Percentiles rank a stretch among this genome's conserved stretches.
Conservation (phyloP, 2,797 vertebrate genomes). For the Myioborus melanocephalus region DNA sequence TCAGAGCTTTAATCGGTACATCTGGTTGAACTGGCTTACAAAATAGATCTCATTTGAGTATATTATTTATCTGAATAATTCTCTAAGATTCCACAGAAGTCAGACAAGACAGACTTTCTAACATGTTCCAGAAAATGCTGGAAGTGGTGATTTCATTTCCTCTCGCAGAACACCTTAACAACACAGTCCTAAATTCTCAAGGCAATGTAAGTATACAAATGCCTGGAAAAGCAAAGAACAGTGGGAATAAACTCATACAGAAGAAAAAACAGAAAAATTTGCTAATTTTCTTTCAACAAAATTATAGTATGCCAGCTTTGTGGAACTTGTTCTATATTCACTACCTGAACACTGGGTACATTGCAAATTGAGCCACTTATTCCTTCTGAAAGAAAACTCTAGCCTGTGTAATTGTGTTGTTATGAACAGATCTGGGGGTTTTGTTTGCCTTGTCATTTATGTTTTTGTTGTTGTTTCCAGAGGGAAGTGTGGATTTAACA, state of each 20-base stretch:
- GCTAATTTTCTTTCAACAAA: background rate
- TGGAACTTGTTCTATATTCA: background rate
- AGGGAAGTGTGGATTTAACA: background rate
- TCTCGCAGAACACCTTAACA: background rate
- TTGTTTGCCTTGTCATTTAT: background rate
- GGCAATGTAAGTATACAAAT: background rate
- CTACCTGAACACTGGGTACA: background rate
- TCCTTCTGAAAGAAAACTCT: background rate
- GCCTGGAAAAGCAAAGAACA: background rate
- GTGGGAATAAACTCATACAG: background rate
- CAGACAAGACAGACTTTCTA: background rate
- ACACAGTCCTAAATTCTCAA: background rate
- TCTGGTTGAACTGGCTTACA: background rate
- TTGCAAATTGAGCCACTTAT: background rate
- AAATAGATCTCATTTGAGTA: background rate
- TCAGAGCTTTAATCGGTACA: rapidly evolving
- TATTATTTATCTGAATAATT: background rate
- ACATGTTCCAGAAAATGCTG: background rate
- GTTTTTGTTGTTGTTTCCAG: background rate
- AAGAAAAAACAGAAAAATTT: background rate
- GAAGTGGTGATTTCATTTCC: background rate
- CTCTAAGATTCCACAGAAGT: background rate
- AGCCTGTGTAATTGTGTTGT: background rate
- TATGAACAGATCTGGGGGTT: background rate
- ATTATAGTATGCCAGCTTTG: background rate